Percentiles rank a stretch among this genome's conserved stretches.
Conservation (phyloP, 2,888 invertebrate species). For the Pogonocherus hispidulus region DNA sequence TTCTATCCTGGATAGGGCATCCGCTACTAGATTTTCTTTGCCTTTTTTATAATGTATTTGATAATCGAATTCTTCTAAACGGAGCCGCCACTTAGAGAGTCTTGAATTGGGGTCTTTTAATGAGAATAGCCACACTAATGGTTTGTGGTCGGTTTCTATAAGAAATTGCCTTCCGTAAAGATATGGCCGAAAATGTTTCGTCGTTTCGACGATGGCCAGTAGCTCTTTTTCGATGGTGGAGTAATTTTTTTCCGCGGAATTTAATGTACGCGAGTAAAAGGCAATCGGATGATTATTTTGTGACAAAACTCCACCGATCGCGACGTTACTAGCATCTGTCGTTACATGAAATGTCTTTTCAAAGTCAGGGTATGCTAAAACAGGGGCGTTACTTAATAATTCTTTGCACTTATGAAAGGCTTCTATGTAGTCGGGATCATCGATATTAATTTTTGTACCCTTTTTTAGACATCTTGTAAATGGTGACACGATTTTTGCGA, state of each 20-base stretch:
- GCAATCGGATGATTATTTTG: conserved; percentile 47
- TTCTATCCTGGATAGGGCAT: conserved; percentile 41
- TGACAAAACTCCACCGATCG: conserved; percentile 45
- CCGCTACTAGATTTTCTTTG: conserved; percentile 43
- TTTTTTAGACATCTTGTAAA: conserved; percentile 42
- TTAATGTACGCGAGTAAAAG: conserved; percentile 47
- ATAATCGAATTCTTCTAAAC: conserved; percentile 39
- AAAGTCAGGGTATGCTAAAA: conserved; percentile 49
- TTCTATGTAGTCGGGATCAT: conserved; percentile 35
- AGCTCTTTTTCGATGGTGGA: conserved; percentile 49
- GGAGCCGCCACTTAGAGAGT: conserved; percentile 33
- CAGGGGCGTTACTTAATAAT: conserved; percentile 48
- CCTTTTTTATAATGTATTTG: conserved; percentile 39
- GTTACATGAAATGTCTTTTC: conserved; percentile 47
- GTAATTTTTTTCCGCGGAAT: conserved; percentile 49
- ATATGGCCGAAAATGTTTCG: conserved; percentile 50
- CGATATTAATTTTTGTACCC: conserved; percentile 34
- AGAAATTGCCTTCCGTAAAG: conserved; percentile 44
- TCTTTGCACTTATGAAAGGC: conserved; percentile 49
- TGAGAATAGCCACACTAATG: conserved; percentile 43
- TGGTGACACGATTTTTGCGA: conserved; percentile 33
- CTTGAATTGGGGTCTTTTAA: conserved; percentile 44
- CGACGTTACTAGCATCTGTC: conserved; percentile 46
- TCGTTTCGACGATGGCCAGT: conserved; percentile 44
- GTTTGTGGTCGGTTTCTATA: conserved; percentile 45